phyloP scores from a whole-genome alignment of 2,797 vertebrate species.

The Coregonus sp. region DNA sequence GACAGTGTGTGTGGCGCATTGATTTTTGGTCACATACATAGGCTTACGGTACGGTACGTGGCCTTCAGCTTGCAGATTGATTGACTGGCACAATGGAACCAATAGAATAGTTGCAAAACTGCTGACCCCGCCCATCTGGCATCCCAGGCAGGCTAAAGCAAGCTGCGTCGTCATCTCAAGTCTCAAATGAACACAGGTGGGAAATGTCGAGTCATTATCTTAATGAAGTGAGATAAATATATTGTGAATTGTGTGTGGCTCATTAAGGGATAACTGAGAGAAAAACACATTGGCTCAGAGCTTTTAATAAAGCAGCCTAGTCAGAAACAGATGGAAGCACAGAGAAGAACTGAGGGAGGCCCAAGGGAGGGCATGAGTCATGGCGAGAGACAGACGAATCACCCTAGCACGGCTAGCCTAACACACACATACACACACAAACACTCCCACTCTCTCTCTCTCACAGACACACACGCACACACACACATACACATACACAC shows the following conservation, averaged over 20 bases:
- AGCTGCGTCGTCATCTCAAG: not conserved
- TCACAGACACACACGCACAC: not conserved
- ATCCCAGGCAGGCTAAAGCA: not conserved
- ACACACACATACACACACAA: conserved; percentile 4
- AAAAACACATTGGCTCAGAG: not conserved
- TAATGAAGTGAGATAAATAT: conserved; percentile 10
- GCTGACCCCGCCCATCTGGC: not conserved
- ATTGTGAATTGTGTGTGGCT: not conserved
- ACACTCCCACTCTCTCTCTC: not conserved
- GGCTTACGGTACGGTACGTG: too few relatives aligned
- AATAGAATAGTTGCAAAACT: not conserved
- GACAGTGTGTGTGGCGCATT: not conserved
- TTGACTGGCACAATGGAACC: not conserved
- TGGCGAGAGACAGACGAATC: not conserved
- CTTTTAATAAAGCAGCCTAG: not conserved
- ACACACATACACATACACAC: not conserved
- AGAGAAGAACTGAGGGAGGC: not conserved
- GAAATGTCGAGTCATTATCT: not conserved
- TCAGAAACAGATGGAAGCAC: not conserved
- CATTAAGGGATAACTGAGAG: not conserved
- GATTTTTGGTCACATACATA: too few relatives aligned
- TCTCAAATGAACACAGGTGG: not conserved
- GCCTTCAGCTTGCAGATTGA: not conserved
- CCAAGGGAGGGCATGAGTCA: not conserved
- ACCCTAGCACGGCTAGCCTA: not conserved